Evolutionary conservation across 2,113 vertebrate species (phyloP).

Genomic region (Marmota flaviventris): DNA sequence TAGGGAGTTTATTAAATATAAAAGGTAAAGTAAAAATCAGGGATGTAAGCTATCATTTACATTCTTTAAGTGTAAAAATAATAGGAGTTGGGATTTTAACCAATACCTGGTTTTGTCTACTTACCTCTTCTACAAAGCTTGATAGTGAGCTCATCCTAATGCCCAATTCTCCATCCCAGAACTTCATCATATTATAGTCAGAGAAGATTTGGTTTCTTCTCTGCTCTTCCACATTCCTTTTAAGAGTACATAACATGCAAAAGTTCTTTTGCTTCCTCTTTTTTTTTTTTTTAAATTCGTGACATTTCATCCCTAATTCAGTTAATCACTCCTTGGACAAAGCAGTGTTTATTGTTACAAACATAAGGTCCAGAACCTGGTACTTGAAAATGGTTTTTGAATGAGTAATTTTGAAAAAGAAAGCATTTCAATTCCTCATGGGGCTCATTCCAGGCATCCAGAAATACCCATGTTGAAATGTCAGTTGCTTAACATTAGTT

Average conservation of each 20-base stretch:
- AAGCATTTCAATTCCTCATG: neutral
- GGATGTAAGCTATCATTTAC: neutral
- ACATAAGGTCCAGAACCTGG: neutral
- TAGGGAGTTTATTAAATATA: neutral
- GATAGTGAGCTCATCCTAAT: fast-evolving
- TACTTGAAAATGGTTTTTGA: neutral
- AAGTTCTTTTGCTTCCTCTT: neutral
- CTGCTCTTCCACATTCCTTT: neutral
- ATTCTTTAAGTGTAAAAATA: neutral
- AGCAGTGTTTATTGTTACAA: neutral
- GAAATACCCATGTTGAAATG: neutral
- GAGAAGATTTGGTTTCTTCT: neutral
- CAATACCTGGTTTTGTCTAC: too few species aligned
- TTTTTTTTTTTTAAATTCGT: neutral
- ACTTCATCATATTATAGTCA: too few species aligned
- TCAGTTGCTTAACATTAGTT: neutral
- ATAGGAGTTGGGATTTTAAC: neutral
- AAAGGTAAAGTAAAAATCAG: neutral
- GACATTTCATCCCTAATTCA: neutral
- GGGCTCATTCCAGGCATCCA: neutral
- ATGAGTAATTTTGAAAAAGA: neutral
- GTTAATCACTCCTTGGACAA: neutral
- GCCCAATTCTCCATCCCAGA: neutral
- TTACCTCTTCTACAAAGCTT: neutral
- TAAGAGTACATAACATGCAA: neutral